Evolutionary conservation across 2,888 invertebrate species (phyloP), one percentile per base, ranked within the genome.

Genomic region (Chymomyza amoena): DNA sequence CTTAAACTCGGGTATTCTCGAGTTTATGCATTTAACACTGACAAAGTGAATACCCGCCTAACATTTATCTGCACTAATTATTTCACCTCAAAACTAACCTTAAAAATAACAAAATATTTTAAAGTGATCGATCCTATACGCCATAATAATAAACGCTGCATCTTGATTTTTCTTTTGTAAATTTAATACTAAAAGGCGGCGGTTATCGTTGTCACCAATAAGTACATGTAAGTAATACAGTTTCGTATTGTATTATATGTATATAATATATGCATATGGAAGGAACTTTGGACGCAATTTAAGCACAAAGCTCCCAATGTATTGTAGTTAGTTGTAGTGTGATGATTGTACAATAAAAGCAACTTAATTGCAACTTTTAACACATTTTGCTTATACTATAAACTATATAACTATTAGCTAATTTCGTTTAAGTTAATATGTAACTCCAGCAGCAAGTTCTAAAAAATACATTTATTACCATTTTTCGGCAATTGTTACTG

Each of bases 211-310:
- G 25, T 52, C 7, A 13, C 6, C 39, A 45, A 45, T 45, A 45
- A 45, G 39, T 45, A 13, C 10, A 36, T 36, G 39, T 13, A 45
- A 6, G 13, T 45, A 13, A 6, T 45, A 13, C 13, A 45, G 13
- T 45, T 13, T 32, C 32, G 32, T 32, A 7, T 32, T 32, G 13
- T 68, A 39, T 60, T 15, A 25, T 25, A 2, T 25, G 4, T 20
- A 39, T 68, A 25, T 69, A 25, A 60, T 60, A 39, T 68, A 66
- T 70, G 75, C 70, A 70, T 76, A 78, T 89, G 89, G 89, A 90
- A 89, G 89, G 89, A 89, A 88, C 87, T 78, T 88, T 89, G 89
- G 89, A 90, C 90, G 90, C 87, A 77, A 71, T 72, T 77, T 75
- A 65, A 63, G 68, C 56, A 57, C 36, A 64, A 60, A 45, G 68